Conservation (phyloP, 1,140 invertebrate species). For the Ctenoplectra terminalis region DNA sequence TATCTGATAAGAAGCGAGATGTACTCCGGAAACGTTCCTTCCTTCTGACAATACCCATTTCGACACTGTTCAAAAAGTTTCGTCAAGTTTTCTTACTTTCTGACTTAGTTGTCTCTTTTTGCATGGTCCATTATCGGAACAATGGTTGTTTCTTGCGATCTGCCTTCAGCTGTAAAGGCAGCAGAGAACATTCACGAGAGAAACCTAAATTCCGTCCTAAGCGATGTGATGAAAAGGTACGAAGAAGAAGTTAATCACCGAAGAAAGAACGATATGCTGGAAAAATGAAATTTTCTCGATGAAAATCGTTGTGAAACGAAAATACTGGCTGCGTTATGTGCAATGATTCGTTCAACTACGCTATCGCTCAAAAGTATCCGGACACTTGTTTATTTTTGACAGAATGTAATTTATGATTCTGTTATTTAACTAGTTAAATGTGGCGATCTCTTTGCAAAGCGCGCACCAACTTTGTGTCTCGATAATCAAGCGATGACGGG, state of each 20-base stretch:
- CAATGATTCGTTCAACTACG: too few species aligned
- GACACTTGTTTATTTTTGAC: too few species aligned
- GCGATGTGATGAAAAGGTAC: constrained; percentile 15
- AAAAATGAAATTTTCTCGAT: constrained; percentile 37
- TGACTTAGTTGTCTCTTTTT: constrained; percentile 30
- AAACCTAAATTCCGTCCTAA: constrained; percentile 40
- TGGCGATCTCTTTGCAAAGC: too few species aligned
- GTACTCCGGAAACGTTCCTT: too few species aligned
- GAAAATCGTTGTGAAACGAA: too few species aligned
- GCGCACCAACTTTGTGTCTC: too few species aligned
- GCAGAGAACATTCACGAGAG: not conserved
- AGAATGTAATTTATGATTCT: too few species aligned
- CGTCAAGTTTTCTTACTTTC: not conserved
- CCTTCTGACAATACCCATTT: not conserved
- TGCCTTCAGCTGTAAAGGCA: not conserved
- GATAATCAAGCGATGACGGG: too few species aligned
- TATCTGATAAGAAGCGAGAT: too few species aligned
- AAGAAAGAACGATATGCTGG: constrained; percentile 7
- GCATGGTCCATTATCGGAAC: constrained; percentile 53
- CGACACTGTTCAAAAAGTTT: constrained; percentile 3
- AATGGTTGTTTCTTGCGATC: constrained; percentile 41
- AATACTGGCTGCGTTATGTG: too few species aligned
- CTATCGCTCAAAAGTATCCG: too few species aligned
- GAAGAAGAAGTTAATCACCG: constrained; percentile 25
- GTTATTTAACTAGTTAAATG: too few species aligned